Conservation (phyloP, 2,113 vertebrate genomes). For the Zosterops pallidus region DNA sequence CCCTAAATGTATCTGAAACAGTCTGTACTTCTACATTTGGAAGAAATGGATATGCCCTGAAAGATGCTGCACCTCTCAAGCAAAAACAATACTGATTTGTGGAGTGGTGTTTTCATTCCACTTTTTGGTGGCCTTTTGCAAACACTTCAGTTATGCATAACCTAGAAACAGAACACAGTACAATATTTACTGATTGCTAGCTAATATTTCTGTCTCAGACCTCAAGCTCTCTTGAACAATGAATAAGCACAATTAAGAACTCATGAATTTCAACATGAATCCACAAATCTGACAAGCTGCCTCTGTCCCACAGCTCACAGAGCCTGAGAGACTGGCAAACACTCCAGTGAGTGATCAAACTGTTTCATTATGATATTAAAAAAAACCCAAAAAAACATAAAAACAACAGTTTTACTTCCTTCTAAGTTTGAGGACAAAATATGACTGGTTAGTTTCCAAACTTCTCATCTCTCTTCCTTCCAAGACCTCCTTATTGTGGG, state of each 20-base stretch:
- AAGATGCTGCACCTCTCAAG: background rate
- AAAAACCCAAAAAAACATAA: background rate
- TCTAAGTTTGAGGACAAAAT: background rate
- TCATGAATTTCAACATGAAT: background rate
- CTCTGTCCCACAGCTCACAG: background rate
- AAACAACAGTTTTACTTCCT: background rate
- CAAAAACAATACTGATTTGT: background rate
- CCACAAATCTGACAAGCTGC: background rate
- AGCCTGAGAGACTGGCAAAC: background rate
- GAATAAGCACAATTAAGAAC: background rate
- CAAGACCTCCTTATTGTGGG: background rate
- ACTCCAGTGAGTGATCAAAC: background rate
- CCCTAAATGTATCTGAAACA: background rate
- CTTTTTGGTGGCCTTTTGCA: background rate
- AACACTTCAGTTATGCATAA: background rate
- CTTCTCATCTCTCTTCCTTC: background rate
- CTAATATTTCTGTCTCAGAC: background rate
- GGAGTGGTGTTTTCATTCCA: background rate
- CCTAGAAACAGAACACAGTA: background rate
- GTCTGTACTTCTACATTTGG: background rate
- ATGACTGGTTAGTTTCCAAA: background rate
- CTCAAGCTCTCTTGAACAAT: background rate
- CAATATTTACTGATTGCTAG: background rate
- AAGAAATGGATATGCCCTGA: background rate
- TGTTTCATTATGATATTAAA: background rate